A percentile compares a stretch with the other conserved stretches of the same genome.
phyloP scores from a whole-genome alignment of 2,888 invertebrate genomes.

The Nephrotoma guestfalica region DNA sequence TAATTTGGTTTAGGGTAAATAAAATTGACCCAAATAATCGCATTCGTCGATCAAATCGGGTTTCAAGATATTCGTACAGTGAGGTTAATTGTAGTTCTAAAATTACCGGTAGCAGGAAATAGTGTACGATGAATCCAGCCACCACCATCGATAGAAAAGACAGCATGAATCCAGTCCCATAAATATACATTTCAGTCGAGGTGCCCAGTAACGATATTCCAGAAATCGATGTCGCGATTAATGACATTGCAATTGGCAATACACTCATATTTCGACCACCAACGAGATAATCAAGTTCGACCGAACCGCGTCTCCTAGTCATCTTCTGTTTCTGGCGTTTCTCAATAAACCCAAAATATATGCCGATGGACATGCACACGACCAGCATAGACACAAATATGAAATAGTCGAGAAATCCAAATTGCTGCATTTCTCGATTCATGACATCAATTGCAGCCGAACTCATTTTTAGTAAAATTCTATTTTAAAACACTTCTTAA shows the following conservation, averaged over 20 bases:
- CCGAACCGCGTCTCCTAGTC: not conserved
- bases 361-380: not conserved
- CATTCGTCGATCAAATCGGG: slow-evolving; percentile 52
- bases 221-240: slow-evolving; percentile 23
- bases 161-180: slow-evolving; percentile 59
- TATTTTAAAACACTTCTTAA: not conserved
- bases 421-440: not conserved
- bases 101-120: slow-evolving; percentile 53
- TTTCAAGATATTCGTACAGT: slow-evolving; percentile 63
- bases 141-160: slow-evolving; percentile 28
- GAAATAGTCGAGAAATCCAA: not conserved
- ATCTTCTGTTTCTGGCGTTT: not conserved
- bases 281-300: not conserved
- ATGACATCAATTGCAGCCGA: not conserved
- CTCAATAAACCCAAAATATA: not conserved
- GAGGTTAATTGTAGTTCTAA: slow-evolving; percentile 55
- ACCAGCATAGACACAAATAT: not conserved
- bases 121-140: slow-evolving; percentile 41
- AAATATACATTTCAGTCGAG: slow-evolving; percentile 63
- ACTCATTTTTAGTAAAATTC: not conserved
- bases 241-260: not conserved
- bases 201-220: slow-evolving; percentile 51
- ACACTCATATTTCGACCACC: not conserved
- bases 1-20: not conserved
- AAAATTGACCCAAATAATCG: slow-evolving; percentile 54